These are phyloP conservation scores for Anolis sagrei DNA, from an alignment of 2,113 vertebrate species.

Conservation along the genomic window DNA sequence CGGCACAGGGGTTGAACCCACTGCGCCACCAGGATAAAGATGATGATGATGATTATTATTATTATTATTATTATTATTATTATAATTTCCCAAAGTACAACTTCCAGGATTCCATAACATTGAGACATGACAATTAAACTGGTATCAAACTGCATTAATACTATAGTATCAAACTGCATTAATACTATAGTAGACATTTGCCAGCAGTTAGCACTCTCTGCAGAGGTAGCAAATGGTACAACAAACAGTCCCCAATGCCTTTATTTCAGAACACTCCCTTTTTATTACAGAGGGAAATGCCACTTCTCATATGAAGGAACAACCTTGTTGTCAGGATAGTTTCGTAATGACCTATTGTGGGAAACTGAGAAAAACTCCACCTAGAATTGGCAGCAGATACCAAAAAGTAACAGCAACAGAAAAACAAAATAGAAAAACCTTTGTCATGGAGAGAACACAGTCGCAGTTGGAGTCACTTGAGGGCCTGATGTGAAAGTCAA, in stretches of 20 bases:
- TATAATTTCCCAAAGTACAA: no score
- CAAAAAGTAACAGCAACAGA: not conserved
- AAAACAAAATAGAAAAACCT: not conserved
- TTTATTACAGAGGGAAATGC: not conserved
- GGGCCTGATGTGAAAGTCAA: not conserved
- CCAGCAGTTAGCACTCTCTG: no score
- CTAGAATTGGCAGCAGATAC: accelerated
- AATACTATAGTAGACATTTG: no score
- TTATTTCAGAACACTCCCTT: not conserved
- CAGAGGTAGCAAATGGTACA: not conserved
- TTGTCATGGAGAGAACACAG: accelerated
- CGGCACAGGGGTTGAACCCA: no score
- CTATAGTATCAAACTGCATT: no score
- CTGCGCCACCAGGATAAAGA: no score
- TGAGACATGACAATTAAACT: no score
- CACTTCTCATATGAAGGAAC: not conserved
- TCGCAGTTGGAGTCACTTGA: no score
- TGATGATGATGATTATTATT: no score
- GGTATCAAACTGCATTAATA: no score
- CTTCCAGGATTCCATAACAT: no score
- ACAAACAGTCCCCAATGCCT: not conserved
- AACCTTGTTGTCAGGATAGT: not conserved
- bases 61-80: no score
- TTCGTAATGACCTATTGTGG: not conserved
- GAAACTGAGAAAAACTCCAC: not conserved